Evolutionary conservation across 2,797 vertebrate species (phyloP).

Genomic region (Mormyrops attenuatus): DNA sequence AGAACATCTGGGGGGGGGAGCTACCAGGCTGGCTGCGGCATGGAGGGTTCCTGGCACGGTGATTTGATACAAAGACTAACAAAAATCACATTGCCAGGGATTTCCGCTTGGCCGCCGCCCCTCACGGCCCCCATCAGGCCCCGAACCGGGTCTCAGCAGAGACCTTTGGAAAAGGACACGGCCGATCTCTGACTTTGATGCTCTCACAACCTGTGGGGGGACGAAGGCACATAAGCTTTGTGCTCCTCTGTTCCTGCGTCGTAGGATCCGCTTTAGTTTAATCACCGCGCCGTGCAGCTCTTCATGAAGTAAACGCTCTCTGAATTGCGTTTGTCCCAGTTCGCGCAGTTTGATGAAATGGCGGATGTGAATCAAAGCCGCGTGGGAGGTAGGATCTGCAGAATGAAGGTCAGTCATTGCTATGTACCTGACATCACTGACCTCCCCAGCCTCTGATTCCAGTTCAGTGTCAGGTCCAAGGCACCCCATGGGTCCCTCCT

Average conservation of each 20-base stretch:
- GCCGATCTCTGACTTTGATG: not conserved
- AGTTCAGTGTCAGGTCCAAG: not conserved
- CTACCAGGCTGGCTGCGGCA: not conserved
- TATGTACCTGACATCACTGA: not conserved
- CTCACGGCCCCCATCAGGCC: not conserved
- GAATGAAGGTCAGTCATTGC: not conserved
- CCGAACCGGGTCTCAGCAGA: not conserved
- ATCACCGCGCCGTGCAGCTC: not conserved
- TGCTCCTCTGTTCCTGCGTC: not conserved
- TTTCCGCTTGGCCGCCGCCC: slow-evolving; percentile 19
- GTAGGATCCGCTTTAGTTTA: not conserved
- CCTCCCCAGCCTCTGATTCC: not conserved
- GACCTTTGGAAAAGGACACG: not conserved
- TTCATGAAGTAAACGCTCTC: not conserved
- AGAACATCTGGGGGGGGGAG: not conserved
- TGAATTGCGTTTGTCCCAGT: not conserved
- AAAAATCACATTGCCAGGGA: slow-evolving; percentile 36
- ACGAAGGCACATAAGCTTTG: not conserved
- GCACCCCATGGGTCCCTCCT: not conserved
- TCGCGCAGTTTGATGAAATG: not conserved
- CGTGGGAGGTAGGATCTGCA: not conserved
- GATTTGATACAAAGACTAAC: slow-evolving; percentile 24
- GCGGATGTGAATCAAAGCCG: not conserved
- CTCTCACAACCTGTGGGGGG: not conserved
- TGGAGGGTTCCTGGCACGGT: slow-evolving; percentile 31